Evolutionary conservation across 2,888 invertebrate genomes (phyloP), one percentile per base, ranked within the genome.

Genomic region (Pammene aurita): DNA sequence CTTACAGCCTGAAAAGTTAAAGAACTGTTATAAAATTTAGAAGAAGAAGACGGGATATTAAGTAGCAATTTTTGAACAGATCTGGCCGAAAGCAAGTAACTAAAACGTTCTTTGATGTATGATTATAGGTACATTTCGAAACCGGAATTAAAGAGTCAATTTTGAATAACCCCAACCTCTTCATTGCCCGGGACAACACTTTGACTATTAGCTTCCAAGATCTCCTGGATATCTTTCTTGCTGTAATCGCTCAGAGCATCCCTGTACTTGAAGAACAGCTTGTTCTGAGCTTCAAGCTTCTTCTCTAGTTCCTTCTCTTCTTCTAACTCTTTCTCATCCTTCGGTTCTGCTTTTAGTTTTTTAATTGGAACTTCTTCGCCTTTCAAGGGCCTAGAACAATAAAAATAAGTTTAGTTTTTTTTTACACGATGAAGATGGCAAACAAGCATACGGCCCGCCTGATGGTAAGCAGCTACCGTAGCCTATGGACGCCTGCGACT

Each of bases 181-280:
- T 96, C 95, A 68, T 93, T 90, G 0, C 97, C 96, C 66, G 83
- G 66, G 0, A 96, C 95, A 64, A 96, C 82, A 50, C 93, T 90
- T 84, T 98, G 97, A 0, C 93, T 83, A 83, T 99, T 99, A 13
- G 85, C 80, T 73, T 95, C 93, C 18, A 99, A 90, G 41, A 99
- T 81, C 0, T 88, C 81, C 26, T 89, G 85, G 67, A 97, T 87
- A 14, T 96, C 94, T 0, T 83, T 77, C 77, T 95, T 97, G 0
- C 86, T 85, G 18, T 97, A 87, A 13, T 91, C 80, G 5, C 88
- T 86, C 9, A 93, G 73, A 1, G 82, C 82, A 34, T 73, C 76
- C 18, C 85, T 84, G 70, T 89, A 79, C 75, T 92, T 92, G 70
- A 88, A 87, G 72, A 79, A 93, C 18, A 88, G 72, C 78, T 96